Base-by-base conservation (phyloP, 1,140 invertebrate genomes). In the Limonius californicus region DNA sequence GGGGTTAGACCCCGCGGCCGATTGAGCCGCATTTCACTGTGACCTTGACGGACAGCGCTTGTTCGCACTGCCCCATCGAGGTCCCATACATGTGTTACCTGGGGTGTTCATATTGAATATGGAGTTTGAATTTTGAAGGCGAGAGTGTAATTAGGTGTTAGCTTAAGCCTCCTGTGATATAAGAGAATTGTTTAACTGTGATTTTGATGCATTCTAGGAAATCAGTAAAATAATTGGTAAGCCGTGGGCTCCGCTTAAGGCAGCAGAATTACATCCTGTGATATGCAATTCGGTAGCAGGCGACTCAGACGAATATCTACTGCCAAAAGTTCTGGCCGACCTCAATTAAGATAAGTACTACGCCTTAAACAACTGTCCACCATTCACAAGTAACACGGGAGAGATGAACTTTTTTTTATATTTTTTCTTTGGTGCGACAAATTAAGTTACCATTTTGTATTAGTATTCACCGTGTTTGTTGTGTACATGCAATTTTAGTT, bases 271-370 rank as follows among this genome's bases (percentile, higher is more conserved):
- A 54, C 79, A 80, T 68, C 74, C 78, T 30, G 76, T 77, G n/a
- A 73, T 78, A 15, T 61, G 66, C 19, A 68, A 73, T 68, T 70
- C 74, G 14, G 63, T 56, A 14, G 65, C 62, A n/a, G 73, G 72
- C 42, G 74, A 77, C 68, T 76, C 76, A 7, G 77, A 78, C 61
- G 77, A 78, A 64, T 78, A 75, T 68, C 68, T 78, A 15, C 64
- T 77, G 62, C 77, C 77, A 57, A 69, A 74, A 63, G 70, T 78
- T 21, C 55, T 76, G 63, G 72, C 72, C 32, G 76, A 77, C 61
- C 61, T 77, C 58, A 66, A 74, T 60, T 76, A 76, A 71, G 66
- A 61, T 70, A 68, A 70, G 67, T 64, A 70, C 59, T 59, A 39
- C 14, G 30, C 12, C 30, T 59, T 14, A 50, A 14, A 55, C 3